These are phyloP conservation scores for Standfussiana lucernea DNA, from an alignment of 2,888 invertebrate species.

Conservation along the genomic window DNA sequence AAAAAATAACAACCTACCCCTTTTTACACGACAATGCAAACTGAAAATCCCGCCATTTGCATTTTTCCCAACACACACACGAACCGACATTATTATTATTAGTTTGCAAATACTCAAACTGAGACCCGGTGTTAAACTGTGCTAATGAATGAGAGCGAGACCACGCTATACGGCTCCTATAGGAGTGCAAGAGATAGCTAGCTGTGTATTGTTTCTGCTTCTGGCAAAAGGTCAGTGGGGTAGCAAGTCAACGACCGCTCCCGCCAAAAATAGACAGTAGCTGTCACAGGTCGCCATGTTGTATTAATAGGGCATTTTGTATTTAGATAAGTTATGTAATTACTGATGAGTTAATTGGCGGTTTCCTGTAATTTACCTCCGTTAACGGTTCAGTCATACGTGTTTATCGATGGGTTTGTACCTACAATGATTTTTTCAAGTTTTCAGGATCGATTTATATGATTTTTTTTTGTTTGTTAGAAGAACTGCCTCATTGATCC, in stretches of 20 bases:
- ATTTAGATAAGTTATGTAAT: conserved; percentile 29
- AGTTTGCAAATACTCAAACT: conserved; percentile 49
- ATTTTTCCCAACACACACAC: conserved; percentile 47
- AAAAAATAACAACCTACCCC: conserved; percentile 42
- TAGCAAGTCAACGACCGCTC: conserved; percentile 78
- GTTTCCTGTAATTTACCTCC: neutral
- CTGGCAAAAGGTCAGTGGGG: conserved; percentile 75
- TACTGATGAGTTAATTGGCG: neutral
- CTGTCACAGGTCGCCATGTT: conserved; percentile 62
- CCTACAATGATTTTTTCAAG: neutral
- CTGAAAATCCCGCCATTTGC: conserved; percentile 46
- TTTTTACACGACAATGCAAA: conserved; percentile 33
- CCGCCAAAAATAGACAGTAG: conserved; percentile 75
- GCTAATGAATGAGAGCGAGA: conserved; percentile 75
- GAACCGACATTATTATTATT: conserved; percentile 51
- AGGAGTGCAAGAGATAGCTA: conserved; percentile 63
- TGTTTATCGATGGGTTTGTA: neutral
- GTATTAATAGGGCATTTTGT: conserved; percentile 53
- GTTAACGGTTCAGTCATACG: neutral
- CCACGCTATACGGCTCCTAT: conserved; percentile 31
- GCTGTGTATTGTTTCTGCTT: conserved; percentile 62
- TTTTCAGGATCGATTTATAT: too few relatives aligned
- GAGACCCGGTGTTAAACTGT: conserved; percentile 26
- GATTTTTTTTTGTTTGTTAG: too few relatives aligned
- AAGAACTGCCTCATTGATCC: too few relatives aligned